Base-by-base conservation (phyloP, 2,888 invertebrate species). In the Papilio demoleus region DNA sequence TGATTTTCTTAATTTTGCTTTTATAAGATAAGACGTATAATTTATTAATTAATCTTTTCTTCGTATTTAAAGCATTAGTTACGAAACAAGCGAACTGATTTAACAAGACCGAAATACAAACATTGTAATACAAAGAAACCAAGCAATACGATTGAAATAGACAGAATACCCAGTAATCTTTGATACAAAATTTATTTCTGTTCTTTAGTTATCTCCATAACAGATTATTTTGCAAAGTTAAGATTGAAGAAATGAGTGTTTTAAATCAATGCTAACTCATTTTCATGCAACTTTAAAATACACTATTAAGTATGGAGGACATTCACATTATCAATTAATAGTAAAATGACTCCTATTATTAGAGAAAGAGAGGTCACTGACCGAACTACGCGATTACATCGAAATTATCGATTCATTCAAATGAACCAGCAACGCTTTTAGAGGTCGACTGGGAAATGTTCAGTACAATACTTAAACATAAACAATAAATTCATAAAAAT, bases 341-440 rank as follows among this genome's bases (percentile, higher is more conserved):
- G 58, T 40, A 22, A 58, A 65, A 42, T 65, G 31, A 14, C 34
- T 42, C 40, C 56, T 19, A 31, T 14, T 34, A 58, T 56, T 65
- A 58, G 56, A 9, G 31, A 45, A 34, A 58, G 9, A 53, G 14
- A 42, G 65, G 65, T 65, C 58, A 5, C 19, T 45, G 65, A 58
- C 42, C 56, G 58, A 40, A 6, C 42, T 12, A 17, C 17, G 42
- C 58, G 58, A 65, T 65, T 58, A 42, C 58, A 65, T 58, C 19
- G 58, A 19, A 22, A 58, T 58, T 58, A 65, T 58, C 65, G 65
- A 65, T 65, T 65, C 24, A 53, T 38, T 65, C 36, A 36, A 63
- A 63, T 50, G 34, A 50, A 56, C 53, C n/a, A 56, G 53, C 53
- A 53, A 31, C 31, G 8, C 24, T 50, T 12, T 31, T 17, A 31